Conservation (phyloP, 2,888 invertebrate species). For the Leucophenga maculata region DNA sequence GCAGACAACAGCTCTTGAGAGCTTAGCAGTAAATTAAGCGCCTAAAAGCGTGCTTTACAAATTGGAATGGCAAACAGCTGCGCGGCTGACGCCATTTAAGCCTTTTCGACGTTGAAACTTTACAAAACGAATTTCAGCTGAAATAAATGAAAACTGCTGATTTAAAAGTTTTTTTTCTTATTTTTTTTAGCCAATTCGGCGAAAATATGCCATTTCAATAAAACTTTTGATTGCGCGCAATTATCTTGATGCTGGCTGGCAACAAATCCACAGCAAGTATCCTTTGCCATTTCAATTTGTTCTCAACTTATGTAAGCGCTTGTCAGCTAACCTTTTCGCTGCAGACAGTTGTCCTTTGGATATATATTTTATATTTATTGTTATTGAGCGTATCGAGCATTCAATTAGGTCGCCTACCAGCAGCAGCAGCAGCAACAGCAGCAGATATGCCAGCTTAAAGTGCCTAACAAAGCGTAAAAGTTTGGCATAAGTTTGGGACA, state of each 20-base stretch:
- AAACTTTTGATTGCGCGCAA: slow-evolving; percentile 62
- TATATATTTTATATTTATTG: no score
- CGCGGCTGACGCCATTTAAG: not conserved
- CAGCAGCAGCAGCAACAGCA: slow-evolving; percentile 5
- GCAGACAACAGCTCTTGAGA: not conserved
- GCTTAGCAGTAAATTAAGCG: slow-evolving; percentile 24
- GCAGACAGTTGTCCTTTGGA: slow-evolving; percentile 36
- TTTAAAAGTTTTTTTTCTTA: slow-evolving; percentile 31
- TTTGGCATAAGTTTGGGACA: slow-evolving; percentile 8
- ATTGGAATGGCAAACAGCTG: slow-evolving; percentile 8
- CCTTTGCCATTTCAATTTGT: slow-evolving; percentile 41
- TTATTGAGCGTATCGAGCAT: slow-evolving; percentile 1
- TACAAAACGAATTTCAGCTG: slow-evolving; percentile 21
- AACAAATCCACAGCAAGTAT: slow-evolving; percentile 51
- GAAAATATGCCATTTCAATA: slow-evolving; percentile 37
- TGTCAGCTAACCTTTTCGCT: no score
- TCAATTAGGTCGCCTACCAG: slow-evolving; percentile 18
- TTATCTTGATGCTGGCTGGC: slow-evolving; percentile 57
- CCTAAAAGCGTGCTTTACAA: slow-evolving; percentile 8
- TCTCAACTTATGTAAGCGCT: slow-evolving; percentile 20
- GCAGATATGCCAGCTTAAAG: not conserved
- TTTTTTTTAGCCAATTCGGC: slow-evolving; percentile 31
- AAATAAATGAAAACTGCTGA: slow-evolving; percentile 12
- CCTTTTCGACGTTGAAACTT: slow-evolving; percentile 18
- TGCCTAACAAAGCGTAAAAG: slow-evolving; percentile 20